These are phyloP conservation scores for Sitta europaea DNA, from an alignment of 2,113 vertebrate species.

Conservation along the genomic window DNA sequence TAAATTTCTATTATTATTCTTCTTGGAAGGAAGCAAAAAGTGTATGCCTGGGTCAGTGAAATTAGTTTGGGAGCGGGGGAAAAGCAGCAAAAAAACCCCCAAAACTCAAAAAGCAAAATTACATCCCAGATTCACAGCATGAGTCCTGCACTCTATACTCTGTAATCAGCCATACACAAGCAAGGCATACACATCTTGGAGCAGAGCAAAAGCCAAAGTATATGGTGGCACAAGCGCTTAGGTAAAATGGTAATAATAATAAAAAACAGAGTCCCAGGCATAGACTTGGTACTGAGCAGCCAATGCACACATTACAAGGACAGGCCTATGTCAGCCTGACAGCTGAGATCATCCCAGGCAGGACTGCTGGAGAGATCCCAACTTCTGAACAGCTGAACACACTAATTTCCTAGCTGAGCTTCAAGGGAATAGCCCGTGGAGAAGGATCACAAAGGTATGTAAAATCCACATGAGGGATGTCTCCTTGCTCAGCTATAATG, in stretches of 20 bases:
- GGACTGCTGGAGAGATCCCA: not conserved
- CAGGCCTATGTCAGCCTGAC: accelerated
- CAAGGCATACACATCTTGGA: not conserved
- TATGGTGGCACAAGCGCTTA: not conserved
- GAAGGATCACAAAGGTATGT: not conserved
- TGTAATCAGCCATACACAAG: not conserved
- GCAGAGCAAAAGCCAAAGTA: not conserved
- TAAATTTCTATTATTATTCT: not conserved
- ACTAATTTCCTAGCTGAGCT: not conserved
- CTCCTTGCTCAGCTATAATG: not conserved
- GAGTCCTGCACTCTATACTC: not conserved
- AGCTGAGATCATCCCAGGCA: not conserved
- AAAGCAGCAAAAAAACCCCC: not conserved
- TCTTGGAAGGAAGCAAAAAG: not conserved
- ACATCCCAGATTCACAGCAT: not conserved
- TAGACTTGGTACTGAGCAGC: not conserved
- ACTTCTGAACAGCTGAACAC: not conserved
- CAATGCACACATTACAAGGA: not conserved
- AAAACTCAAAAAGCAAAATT: not conserved
- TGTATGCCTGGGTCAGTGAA: accelerated
- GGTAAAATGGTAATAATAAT: not conserved
- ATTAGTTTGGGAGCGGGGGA: not conserved
- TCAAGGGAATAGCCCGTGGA: not conserved
- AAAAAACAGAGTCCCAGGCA: accelerated
- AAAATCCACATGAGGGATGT: not conserved